These are phyloP conservation scores for Hydroisotoma schaefferi DNA, from an alignment of 2,888 invertebrate genomes.

Conservation along the genomic window DNA sequence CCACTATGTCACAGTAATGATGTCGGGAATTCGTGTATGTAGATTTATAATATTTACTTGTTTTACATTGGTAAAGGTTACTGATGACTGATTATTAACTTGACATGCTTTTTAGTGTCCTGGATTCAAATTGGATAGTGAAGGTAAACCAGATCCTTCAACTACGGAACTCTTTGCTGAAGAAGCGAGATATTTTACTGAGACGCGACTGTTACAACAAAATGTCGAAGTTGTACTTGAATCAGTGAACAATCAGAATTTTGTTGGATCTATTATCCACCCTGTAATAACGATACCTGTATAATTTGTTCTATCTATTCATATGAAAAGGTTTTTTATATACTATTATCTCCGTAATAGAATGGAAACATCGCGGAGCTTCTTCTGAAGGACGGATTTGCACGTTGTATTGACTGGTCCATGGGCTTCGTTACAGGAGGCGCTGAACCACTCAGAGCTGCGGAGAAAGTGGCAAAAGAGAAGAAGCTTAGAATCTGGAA, in stretches of 20 bases:
- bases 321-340: no score
- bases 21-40: slow-evolving; percentile 82
- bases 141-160: slow-evolving; percentile 59
- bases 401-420: slow-evolving; percentile 90
- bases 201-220: slow-evolving; percentile 83
- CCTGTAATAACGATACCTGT: slow-evolving; percentile 71
- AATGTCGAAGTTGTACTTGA: slow-evolving; percentile 87
- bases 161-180: slow-evolving; percentile 65
- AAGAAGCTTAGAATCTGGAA: slow-evolving; percentile 84
- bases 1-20: slow-evolving; percentile 88
- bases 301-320: slow-evolving; percentile 12
- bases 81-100: not conserved
- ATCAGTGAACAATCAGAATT: slow-evolving; percentile 86
- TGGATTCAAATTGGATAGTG: slow-evolving; percentile 72
- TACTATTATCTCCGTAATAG: slow-evolving; percentile 50
- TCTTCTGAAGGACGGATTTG: slow-evolving; percentile 83
- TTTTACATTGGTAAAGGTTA: no score
- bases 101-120: slow-evolving; percentile 53
- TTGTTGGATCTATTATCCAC: slow-evolving; percentile 89
- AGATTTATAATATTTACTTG: no score
- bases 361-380: slow-evolving; percentile 88
- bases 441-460: slow-evolving; percentile 75
- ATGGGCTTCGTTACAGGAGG: slow-evolving; percentile 77
- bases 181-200: slow-evolving; percentile 92
- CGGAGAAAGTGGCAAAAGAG: slow-evolving; percentile 84